Evolutionary conservation across 1,140 invertebrate genomes (phyloP), one percentile per base, ranked within the genome.

Genomic region (Leptinotarsa lineolata): DNA sequence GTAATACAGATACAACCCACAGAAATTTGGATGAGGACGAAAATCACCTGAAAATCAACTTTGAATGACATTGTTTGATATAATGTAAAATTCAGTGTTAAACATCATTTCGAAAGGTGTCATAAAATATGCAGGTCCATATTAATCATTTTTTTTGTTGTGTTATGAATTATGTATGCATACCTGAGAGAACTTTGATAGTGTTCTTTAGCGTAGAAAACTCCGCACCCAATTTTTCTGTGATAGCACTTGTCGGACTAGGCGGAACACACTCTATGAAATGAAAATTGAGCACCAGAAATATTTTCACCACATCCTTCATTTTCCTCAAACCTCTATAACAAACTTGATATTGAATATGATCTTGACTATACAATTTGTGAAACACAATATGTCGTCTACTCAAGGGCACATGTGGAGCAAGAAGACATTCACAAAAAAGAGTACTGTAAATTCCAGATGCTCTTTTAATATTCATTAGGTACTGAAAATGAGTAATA

Each of bases 101-200:
- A 54, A 54, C 48, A 12, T 16, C 48, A 12, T 54, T 54, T n/a
- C n/a, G n/a, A n/a, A n/a, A n/a, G n/a, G n/a, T n/a, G n/a, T n/a
- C n/a, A n/a, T n/a, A n/a, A n/a, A n/a, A n/a, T n/a, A n/a, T n/a
- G n/a, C n/a, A n/a, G n/a, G n/a, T n/a, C n/a, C n/a, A n/a, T n/a
- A n/a, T n/a, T n/a, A n/a, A n/a, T n/a, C n/a, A n/a, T n/a, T n/a
- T 39, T 39, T 39, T 11, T 2, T 2, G 30, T 39, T 3, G 3
- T 39, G 0, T 39, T 39, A 39, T 39, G 3, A 39, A 39, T 39
- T 11, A 39, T 39, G 30, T 39, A 39, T 39, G 8, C 61, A 8
- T 72, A 79, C 76, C 76, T 65, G 76, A 74, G 18, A 77, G 67
- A 21, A 75, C 64, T 67, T 79, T 76, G 11, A 76, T 71, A 46